Evolutionary conservation across 1,140 invertebrate genomes (phyloP), one percentile per base, ranked within the genome.

Genomic region (Polyergus mexicanus): DNA sequence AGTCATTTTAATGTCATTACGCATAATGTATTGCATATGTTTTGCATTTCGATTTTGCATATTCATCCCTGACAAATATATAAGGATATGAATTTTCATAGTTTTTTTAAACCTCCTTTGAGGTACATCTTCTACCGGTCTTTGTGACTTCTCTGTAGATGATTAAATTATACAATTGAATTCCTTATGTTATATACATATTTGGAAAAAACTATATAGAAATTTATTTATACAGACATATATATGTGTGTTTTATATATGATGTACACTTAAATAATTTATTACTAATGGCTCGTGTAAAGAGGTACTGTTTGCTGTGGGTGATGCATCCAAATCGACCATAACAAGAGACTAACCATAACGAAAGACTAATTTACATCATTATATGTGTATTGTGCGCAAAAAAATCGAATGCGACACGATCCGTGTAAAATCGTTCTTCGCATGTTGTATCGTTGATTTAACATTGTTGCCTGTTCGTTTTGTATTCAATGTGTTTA

Each of bases 221-320:
- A 76, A 69, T 80, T 51, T 84, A 80, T 81, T 89, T 89, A 84
- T 90, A 89, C 32, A 41, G 80, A 51, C 90, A 86, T 84, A 86
- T 32, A 16, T 85, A 71, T 90, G 86, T 85, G 74, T 90, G 87
- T 91, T 92, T 91, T 92, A 62, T 90, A 51, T 51, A 90, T 86
- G 75, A 86, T 32, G 68, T 89, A 75, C 51, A 69, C 19, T 80
- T 88, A 89, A 89, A 76, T 88, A 88, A 92, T 74, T 91, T 92
- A 91, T 86, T 80, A 88, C 78, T 87, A 83, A 69, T 65, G 72
- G 28, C 25, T 76, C 44, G 44, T 85, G 11, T 85, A 85, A 88
- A 86, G 38, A 47, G 56, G 54, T n/a, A 89, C 72, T 76, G 72
- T 35, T 86, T 69, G 85, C 86, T 86, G 60, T 62, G 13, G 28